Base-by-base conservation (phyloP, 1,140 invertebrate genomes). In the Drosophila serrata region DNA sequence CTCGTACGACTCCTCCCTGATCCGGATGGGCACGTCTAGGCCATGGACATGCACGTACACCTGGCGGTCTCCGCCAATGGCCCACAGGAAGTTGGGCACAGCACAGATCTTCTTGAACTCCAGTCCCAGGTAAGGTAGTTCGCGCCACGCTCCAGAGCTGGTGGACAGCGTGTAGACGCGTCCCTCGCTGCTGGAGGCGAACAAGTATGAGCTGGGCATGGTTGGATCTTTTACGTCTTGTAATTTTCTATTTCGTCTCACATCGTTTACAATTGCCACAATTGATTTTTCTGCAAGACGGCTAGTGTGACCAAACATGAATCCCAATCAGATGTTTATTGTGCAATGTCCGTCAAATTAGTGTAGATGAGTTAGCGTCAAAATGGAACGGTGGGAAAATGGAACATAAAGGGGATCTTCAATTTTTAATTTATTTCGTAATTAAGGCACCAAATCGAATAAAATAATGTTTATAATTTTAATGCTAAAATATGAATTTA, bases 1-100 rank as follows among this genome's bases (percentile, higher is more conserved):
- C 93, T 99, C 97, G 93, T 97, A 99, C 6, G 97, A 95, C 92
- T 98, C 97, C 93, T 98, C 97, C 92, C 96, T 96, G 0, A 98
- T 96, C 70, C 97, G 94, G 65, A 98, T 98, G 1, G 98, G 97
- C 87, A 98, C 96, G 93, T 98, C 97, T 40, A 97, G 93, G 4
- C 96, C 96, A 91, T 97, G 96, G 19, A 98, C 97, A 92, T 97
- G 97, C 4, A 98, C 95, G 93, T 98, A 98, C 43, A 98, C 96
- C 93, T 98, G 97, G 73, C 98, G 95, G 93, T 98, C 97, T 2
- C 97, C 96, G 46, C 98, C 97, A 46, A 99, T 96, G 3, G 97
- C 97, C 98, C 98, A 99, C 81, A 98, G 94, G 88, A 96, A 97
- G 93, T 97, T 95, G 17, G 96, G 95, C 15, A 97, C 95, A 6